Conservation (phyloP, 2,113 vertebrate genomes). For the Xyrauchen texanus region DNA sequence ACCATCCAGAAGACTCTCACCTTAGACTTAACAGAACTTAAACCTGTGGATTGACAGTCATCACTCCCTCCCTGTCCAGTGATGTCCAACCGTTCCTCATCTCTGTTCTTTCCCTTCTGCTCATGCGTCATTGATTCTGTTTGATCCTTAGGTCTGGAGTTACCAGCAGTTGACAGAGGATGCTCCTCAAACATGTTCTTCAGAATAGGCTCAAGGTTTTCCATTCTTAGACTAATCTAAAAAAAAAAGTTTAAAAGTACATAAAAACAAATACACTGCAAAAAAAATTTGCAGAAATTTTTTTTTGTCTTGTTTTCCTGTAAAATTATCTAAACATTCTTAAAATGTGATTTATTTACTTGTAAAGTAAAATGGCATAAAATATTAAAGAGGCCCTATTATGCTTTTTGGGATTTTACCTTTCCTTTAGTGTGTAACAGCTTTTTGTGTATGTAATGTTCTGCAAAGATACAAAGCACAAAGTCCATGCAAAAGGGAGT, state of each 20-base stretch:
- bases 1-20: conserved; percentile 62
- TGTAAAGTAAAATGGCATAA: too few species aligned
- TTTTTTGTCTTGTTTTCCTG: too few species aligned
- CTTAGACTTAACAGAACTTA: conserved; percentile 74
- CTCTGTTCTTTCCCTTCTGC: conserved; percentile 42
- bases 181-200: conserved; percentile 62
- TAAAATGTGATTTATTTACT: too few species aligned
- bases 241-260: neutral
- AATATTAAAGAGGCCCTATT: too few species aligned
- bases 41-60: conserved; percentile 69
- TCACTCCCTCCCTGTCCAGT: conserved; percentile 36
- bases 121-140: conserved; percentile 31
- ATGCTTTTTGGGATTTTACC: too few species aligned
- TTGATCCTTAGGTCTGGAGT: conserved; percentile 2
- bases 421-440: too few species aligned
- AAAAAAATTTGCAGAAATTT: too few species aligned
- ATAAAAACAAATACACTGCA: neutral
- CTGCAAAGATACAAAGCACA: too few species aligned
- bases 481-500: too few species aligned
- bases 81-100: conserved; percentile 21
- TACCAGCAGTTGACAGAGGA: conserved; percentile 7
- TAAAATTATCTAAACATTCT: too few species aligned
- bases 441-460: too few species aligned
- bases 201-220: conserved; percentile 68
- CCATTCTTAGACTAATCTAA: conserved; percentile 68